Evolutionary conservation across 92 coral and sea anemone genomes (phyloP).

Genomic region (Metridium senile): DNA sequence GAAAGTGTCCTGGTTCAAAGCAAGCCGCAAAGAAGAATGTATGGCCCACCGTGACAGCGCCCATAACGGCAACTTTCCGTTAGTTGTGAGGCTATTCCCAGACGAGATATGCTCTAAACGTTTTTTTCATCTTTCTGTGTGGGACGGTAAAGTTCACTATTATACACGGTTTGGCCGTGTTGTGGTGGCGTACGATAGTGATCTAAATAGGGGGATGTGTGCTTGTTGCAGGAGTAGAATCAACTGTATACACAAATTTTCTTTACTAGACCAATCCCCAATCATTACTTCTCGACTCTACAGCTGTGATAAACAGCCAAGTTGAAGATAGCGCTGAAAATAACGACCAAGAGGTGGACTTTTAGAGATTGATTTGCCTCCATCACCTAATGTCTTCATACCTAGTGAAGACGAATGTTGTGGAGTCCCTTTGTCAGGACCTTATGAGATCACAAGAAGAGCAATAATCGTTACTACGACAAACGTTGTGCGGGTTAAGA

Average conservation of each 20-base stretch:
- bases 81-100: slow-evolving; percentile 23
- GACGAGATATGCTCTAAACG: slow-evolving; percentile 33
- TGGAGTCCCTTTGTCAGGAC: too few species aligned
- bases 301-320: too few species aligned
- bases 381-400: too few species aligned
- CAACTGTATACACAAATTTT: slow-evolving; percentile 34
- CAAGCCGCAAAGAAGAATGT: slow-evolving; percentile 32
- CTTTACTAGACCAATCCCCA: slow-evolving; percentile 14
- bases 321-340: not conserved
- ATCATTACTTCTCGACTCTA: not conserved
- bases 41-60: slow-evolving; percentile 27
- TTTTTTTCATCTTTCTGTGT: slow-evolving; percentile 37
- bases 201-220: slow-evolving; percentile 28
- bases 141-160: slow-evolving; percentile 43
- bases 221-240: slow-evolving; percentile 35
- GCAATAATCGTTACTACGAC: too few species aligned
- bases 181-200: not conserved
- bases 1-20: slow-evolving; percentile 38
- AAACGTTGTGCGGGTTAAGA: slow-evolving; percentile 8
- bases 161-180: slow-evolving; percentile 53
- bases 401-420: too few species aligned
- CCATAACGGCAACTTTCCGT: slow-evolving; percentile 20
- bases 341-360: not conserved
- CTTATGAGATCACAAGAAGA: too few species aligned
- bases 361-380: too few species aligned